Evolutionary conservation across 2,797 vertebrate species (phyloP).

Genomic region (Leucoraja ocellata): DNA sequence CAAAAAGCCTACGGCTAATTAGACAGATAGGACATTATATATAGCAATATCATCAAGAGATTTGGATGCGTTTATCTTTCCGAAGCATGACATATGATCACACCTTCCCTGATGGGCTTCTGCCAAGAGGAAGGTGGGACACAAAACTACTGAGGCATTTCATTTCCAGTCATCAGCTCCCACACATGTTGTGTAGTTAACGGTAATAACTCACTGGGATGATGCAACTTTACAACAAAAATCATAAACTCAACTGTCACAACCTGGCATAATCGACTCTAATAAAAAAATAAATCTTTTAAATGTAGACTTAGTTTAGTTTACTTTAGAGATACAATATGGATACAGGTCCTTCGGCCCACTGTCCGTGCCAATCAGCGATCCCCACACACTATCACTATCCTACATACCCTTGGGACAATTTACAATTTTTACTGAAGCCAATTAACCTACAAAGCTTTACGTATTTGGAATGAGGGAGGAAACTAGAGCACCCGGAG

Average conservation of each 20-base stretch:
- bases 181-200: background rate
- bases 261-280: background rate
- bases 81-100: background rate
- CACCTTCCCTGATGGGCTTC: background rate
- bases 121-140: background rate
- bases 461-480: too few relatives aligned
- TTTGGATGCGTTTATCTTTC: background rate
- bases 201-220: background rate
- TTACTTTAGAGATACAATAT: too few relatives aligned
- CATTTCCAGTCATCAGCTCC: background rate
- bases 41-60: background rate
- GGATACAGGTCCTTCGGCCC: too few relatives aligned
- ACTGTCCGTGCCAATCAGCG: too few relatives aligned
- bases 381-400: too few relatives aligned
- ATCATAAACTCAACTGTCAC: background rate
- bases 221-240: background rate
- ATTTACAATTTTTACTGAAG: too few relatives aligned
- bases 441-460: too few relatives aligned
- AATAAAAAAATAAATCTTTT: background rate
- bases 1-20: background rate
- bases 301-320: background rate
- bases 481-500: too few relatives aligned
- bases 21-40: background rate
- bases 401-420: too few relatives aligned
- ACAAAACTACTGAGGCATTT: background rate